These are phyloP conservation scores for Hypotaenidia okinawae DNA, from an alignment of 2,797 vertebrate genomes.

Conservation along the genomic window DNA sequence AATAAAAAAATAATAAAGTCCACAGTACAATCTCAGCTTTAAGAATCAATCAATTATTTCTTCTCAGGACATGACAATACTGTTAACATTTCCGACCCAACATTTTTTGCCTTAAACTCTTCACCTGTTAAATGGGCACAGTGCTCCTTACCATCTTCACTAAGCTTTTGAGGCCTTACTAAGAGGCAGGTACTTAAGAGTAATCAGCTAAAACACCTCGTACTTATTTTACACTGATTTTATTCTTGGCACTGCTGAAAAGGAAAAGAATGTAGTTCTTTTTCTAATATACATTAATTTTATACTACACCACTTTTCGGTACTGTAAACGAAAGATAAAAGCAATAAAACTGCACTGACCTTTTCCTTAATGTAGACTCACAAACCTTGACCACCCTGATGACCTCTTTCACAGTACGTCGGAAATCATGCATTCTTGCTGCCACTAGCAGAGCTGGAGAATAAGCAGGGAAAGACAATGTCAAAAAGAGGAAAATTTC, in stretches of 20 bases:
- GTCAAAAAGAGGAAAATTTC: slow-evolving; percentile 8
- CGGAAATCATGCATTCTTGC: slow-evolving; percentile 95
- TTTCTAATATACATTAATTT: not conserved
- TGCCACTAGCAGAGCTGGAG: slow-evolving; percentile 91
- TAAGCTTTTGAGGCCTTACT: not conserved
- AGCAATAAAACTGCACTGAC: slow-evolving; percentile 73
- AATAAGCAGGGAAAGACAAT: slow-evolving; percentile 30
- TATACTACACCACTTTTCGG: not conserved
- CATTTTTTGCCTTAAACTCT: not conserved
- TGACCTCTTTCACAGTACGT: slow-evolving; percentile 92
- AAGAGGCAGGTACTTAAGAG: not conserved
- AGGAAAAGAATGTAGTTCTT: not conserved
- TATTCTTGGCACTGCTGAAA: not conserved
- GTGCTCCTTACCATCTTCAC: not conserved
- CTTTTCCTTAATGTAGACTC: slow-evolving; percentile 92
- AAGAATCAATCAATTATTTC: slow-evolving; percentile 15
- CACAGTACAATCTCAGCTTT: not conserved
- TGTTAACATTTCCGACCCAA: not conserved
- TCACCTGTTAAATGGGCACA: not conserved
- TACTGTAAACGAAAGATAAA: not conserved
- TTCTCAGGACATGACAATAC: not conserved
- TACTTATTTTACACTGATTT: not conserved
- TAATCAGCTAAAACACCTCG: not conserved
- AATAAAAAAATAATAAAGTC: not conserved
- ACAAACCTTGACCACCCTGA: slow-evolving; percentile 96